Evolutionary conservation across 2,888 invertebrate genomes (phyloP).

Genomic region (Lepidochitona cinerea): DNA sequence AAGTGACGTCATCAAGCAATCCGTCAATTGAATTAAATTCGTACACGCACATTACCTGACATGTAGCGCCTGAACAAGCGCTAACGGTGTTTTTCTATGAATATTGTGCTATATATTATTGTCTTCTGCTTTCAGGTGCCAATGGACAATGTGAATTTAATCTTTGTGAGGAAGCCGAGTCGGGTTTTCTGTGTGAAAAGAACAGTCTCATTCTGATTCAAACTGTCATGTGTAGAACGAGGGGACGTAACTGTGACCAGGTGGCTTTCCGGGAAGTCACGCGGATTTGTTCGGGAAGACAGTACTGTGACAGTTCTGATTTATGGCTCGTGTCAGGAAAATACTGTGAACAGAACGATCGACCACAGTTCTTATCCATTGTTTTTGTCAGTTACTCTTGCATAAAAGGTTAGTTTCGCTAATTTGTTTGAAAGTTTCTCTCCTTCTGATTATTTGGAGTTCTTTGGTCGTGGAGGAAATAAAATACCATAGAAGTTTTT

Average conservation of each 20-base stretch:
- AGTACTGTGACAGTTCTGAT: not conserved
- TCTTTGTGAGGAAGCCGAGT: not conserved
- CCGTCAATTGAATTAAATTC: too few relatives aligned
- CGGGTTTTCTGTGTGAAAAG: not conserved
- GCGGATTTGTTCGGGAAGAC: not conserved
- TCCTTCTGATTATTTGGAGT: too few relatives aligned
- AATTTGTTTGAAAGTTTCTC: not conserved
- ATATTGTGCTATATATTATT: not conserved
- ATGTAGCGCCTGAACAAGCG: too few relatives aligned
- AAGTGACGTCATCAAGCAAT: too few relatives aligned
- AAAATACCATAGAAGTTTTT: too few relatives aligned
- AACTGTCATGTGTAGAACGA: not conserved
- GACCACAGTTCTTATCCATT: not conserved
- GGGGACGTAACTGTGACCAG: not conserved
- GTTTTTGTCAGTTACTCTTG: not conserved
- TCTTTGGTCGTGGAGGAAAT: too few relatives aligned
- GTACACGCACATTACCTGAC: too few relatives aligned
- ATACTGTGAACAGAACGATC: not conserved
- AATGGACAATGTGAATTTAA: not conserved
- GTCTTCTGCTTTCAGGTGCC: not conserved
- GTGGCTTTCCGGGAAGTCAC: not conserved
- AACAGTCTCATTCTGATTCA: conserved; percentile 1
- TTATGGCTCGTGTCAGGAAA: not conserved
- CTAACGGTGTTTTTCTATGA: too few relatives aligned
- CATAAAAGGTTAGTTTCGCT: not conserved